Percentiles rank a stretch among this genome's conserved stretches.
Evolutionary conservation across 2,888 invertebrate species (phyloP).

Genomic region (Hirudinaria manillensis): DNA sequence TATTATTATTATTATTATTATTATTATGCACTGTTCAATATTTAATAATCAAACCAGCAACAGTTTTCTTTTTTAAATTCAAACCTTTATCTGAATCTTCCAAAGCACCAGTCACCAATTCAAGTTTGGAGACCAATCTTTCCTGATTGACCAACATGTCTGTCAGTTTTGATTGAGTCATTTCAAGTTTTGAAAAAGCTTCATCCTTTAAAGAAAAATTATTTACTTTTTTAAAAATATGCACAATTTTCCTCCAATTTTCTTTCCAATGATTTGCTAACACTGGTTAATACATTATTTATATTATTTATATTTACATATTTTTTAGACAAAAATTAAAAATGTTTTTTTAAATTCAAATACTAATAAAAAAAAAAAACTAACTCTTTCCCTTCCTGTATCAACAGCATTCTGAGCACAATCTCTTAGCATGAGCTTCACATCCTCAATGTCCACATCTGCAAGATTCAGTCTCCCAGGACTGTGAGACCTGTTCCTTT

Average conservation of each 20-base stretch:
- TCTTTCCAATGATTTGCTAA: no score
- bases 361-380: no score
- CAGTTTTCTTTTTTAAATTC: no score
- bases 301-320: no score
- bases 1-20: no score
- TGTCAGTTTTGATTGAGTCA: conserved; percentile 7
- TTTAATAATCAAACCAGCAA: no score
- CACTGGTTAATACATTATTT: no score
- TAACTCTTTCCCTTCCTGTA: conserved; percentile 80
- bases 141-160: conserved; percentile 9
- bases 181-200: background rate
- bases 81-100: conserved; percentile 14
- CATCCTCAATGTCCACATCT: conserved; percentile 83
- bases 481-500: conserved; percentile 34
- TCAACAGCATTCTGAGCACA: conserved; percentile 87
- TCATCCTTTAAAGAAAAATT: background rate
- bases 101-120: background rate
- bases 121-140: conserved; percentile 11
- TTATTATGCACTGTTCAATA: no score
- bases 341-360: no score
- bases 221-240: background rate
- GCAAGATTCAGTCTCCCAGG: conserved; percentile 56
- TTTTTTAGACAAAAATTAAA: no score
- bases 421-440: conserved; percentile 80
- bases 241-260: no score